phyloP scores from a whole-genome alignment of 2,797 vertebrate genomes.

The Coluber constrictor region DNA sequence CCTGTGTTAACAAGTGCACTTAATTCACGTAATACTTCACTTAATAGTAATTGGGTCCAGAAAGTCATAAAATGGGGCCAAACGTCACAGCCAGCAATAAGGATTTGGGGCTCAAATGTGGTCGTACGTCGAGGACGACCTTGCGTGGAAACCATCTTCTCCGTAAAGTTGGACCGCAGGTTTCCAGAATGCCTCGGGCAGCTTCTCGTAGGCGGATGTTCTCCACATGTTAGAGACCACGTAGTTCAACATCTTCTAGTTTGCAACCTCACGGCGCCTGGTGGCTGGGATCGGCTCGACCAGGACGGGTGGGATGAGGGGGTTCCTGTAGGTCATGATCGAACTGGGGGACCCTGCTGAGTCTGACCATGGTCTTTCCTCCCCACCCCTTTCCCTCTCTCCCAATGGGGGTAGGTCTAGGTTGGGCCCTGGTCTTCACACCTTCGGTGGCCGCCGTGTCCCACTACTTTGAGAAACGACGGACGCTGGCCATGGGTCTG shows the following conservation, averaged over 20 bases:
- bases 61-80: too few species aligned
- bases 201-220: neutral
- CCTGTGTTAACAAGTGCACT: too few species aligned
- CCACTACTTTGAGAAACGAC: slow-evolving; percentile 55
- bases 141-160: too few species aligned
- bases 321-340: too few species aligned
- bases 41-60: too few species aligned
- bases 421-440: slow-evolving; percentile 58
- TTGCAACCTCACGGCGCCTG: neutral
- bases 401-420: neutral
- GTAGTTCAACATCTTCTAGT: neutral
- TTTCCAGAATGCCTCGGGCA: neutral
- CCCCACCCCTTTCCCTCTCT: neutral
- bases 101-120: too few species aligned
- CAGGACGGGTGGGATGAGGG: too few species aligned
- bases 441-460: slow-evolving; percentile 57
- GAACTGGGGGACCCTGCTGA: neutral
- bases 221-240: neutral
- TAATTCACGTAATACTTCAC: too few species aligned
- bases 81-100: too few species aligned
- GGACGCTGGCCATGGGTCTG: slow-evolving; percentile 61
- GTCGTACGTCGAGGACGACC: too few species aligned
- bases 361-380: neutral
- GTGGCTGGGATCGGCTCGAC: neutral
- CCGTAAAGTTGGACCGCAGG: neutral